Conservation (phyloP, 2,113 vertebrate genomes). For the Progne subis region DNA sequence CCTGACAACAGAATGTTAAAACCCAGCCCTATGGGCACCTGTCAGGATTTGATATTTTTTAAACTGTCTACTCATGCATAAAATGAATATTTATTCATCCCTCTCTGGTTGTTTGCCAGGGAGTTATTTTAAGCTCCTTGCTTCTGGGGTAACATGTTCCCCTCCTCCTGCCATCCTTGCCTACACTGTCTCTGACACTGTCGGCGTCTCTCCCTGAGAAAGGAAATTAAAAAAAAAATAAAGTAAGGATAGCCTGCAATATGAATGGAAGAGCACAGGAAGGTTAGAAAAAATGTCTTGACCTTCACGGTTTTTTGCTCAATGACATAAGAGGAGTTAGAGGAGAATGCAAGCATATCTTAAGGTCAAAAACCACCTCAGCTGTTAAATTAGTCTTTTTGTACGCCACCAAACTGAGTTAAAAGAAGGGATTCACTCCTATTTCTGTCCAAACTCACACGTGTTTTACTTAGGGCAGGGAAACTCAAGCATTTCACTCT, state of each 20-base stretch:
- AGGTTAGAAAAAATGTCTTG: slow-evolving; percentile 9
- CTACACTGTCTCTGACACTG: slow-evolving; percentile 5
- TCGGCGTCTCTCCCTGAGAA: background rate
- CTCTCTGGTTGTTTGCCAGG: slow-evolving; percentile 26
- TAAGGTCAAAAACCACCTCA: slow-evolving; percentile 40
- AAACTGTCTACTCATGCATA: slow-evolving; percentile 48
- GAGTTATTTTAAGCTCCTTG: slow-evolving; percentile 40
- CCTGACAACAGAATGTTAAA: slow-evolving; percentile 30
- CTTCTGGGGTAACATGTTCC: background rate
- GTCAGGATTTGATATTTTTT: slow-evolving; percentile 39
- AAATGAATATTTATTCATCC: slow-evolving; percentile 53
- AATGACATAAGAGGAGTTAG: slow-evolving; percentile 18
- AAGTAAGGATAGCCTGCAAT: background rate
- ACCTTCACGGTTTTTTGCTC: slow-evolving; percentile 47
- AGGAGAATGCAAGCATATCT: slow-evolving; percentile 27
- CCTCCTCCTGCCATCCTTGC: background rate
- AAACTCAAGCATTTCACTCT: slow-evolving; percentile 2
- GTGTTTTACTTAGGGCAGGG: slow-evolving; percentile 12
- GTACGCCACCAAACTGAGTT: slow-evolving; percentile 48
- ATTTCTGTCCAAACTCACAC: background rate
- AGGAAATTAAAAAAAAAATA: background rate
- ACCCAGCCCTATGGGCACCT: slow-evolving; percentile 44
- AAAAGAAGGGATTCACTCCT: background rate
- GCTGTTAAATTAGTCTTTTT: slow-evolving; percentile 51
- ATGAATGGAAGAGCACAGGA: slow-evolving; percentile 49